Base-by-base conservation (phyloP, 30 jellyfish, hydroid and myxozoan genomes). In the Pseudorhiza aurosa region DNA sequence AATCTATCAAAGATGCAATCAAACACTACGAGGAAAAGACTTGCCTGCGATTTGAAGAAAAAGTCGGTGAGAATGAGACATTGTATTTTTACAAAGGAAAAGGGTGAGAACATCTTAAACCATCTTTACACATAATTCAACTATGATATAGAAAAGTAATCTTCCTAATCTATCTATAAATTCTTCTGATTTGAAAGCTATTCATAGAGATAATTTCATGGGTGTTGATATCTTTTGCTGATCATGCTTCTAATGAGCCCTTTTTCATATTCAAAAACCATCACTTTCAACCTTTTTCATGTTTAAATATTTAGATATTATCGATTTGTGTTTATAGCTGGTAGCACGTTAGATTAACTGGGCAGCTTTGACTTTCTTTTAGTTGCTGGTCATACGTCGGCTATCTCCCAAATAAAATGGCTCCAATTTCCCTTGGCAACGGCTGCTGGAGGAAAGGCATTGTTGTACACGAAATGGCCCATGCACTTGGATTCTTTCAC, bases 391-490 rank as follows among this genome's bases (percentile, higher is more conserved):
- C 85, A 51, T 50, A 51, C 12, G 85, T 71, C 19, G 85, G 85
- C 26, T 71, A 44, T 50, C 8, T 45, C 71, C 70, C 70, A 56
- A 71, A 71, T 35, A 47, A 45, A 28, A 31, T 30, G 55, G 56
- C 27, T 46, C 53, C 51, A 4, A 71, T 71, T 3, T 71, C 85
- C 1, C 71, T 71, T 22, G 72, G 58, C 8, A 5, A 35, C 56
- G 85, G 85, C 51, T 71, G 85, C 33, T 71, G 85, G 85, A 44
- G 72, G 27, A 71, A 71, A 24, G 85, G 85, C 55, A 71, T 50
- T 6, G 85, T 71, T 10, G 46, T 71, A 3, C 85, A 71, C 53
- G 85, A 71, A 49, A 71, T 71, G 53, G 85, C 72, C 2, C 63
- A 63, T 39, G 58, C 58, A 14, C 77, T 63, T 26, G 77, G 77